Base-by-base conservation (phyloP, 2,113 vertebrate genomes). In the Leptodactylus fuscus region DNA sequence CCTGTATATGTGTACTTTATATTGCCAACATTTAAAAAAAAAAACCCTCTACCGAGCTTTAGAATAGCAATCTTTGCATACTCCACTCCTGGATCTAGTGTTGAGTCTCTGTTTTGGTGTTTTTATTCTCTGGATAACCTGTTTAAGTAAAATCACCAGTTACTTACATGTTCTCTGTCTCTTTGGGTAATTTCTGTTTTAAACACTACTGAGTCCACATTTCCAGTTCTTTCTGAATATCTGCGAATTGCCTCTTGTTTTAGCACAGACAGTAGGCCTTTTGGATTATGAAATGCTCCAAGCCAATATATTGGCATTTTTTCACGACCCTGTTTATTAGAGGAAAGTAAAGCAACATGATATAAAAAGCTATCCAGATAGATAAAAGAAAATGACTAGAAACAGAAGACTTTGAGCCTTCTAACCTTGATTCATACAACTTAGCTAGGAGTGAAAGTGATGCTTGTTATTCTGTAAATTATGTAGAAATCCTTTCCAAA, bases 281-380 rank as follows among this genome's bases (percentile, higher is more conserved):
- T 87, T 5, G 87, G 87, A 58, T 87, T 87, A 18, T n/a, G 69
- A 81, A 87, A 87, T 46, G 87, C 87, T 46, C 87, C 82, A 20
- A 87, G 87, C 87, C 87, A 87, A 18, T 87, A 87, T 65, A 83
- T 85, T 46, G 87, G 82, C 87, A 85, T 87, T 58, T 87, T 87
- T 65, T 87, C 87, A n/a, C 83, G 82, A 44, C 87, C 87, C 87
- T 87, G 22, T 53, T 27, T 60, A 70, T 53, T 11, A 18, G 2
- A 15, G 44, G 5, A 38, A 2, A 13, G 15, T 16, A 12, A 16
- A 18, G 1, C 60, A 62, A 27, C 18, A 16, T 20, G 49, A 4
- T 29, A 44, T 4, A 79, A 24, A 15, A 6, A 16, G 16, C 7
- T 24, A 20, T 27, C 5, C 5, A 36, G 0, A 3, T n/a, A 32